Evolutionary conservation across 2,888 invertebrate species (phyloP), one percentile per base, ranked within the genome.

Genomic region (Frankliniella fusca): DNA sequence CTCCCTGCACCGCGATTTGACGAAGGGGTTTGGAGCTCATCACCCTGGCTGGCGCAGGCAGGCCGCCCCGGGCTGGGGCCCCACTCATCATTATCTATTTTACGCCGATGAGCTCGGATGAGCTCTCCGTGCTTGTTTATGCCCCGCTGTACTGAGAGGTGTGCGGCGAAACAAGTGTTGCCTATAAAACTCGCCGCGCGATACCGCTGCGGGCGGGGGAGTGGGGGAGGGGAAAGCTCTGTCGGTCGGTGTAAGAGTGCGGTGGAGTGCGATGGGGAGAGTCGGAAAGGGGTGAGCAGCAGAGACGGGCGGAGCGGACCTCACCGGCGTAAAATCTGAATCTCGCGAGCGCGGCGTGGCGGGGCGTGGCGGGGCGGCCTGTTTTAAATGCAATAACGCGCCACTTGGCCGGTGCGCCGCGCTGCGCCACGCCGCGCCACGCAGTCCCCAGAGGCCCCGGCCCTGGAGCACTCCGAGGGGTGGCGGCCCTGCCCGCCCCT

Each of bases 351-450:
- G 38, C 38, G 38, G 2, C 38, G 38, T 20, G 20, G 54, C 1
- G 18, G 0, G 54, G 18, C 54, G 54, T 0, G 18, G 18, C 15
- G 54, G 70, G 27, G 27, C 23, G 23, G 23, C 23, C 70, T 27
- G 70, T 76, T 76, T 76, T 76, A 76, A 76, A 76, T 76, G 70
- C 70, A 76, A 76, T 76, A 76, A 76, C 27, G 70, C 27, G 27
- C 70, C 70, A 76, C 70, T 76, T 76, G 70, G 70, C 23, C 27
- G 27, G 23, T 23, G 23, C 27, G 23, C 10, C 11, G 23, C 8
- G 12, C 70, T 27, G 15, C 61, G 15, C 18, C 61, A 20, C 15
- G 15, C 61, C 61, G 15, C 27, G n/a, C 9, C 23, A 11, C 10
- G 20, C 20, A 10, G 70, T 76, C 70, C 27, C 70, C 12, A 27